Conservation (phyloP, 1,140 invertebrate genomes). For the Metaphire vulgaris region DNA sequence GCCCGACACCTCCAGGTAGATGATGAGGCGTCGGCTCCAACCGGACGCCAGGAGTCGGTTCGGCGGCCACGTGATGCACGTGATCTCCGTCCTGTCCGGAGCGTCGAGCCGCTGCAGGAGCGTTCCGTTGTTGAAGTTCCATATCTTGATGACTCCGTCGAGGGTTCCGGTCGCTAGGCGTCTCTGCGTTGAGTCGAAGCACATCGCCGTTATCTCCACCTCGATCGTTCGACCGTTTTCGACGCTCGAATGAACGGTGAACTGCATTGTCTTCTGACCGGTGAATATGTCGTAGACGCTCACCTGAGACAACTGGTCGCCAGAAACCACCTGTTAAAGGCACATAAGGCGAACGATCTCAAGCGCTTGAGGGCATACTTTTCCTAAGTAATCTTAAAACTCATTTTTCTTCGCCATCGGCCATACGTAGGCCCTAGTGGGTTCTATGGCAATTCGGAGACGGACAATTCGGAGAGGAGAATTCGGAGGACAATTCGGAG, state of each 20-base stretch:
- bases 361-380: neutral
- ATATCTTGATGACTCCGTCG: constrained; percentile 63
- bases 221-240: constrained; percentile 16
- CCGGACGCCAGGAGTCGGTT: constrained; percentile 16
- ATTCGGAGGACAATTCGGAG: too few relatives aligned
- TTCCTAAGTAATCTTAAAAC: neutral
- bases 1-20: constrained; percentile 7
- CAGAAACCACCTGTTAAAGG: constrained; percentile 18
- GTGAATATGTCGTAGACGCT: constrained; percentile 15
- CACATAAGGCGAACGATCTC: neutral
- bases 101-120: constrained; percentile 17
- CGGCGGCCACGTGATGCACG: constrained; percentile 8
- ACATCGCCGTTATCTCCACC: constrained; percentile 67
- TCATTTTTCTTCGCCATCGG: too few relatives aligned
- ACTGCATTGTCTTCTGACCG: constrained; percentile 23
- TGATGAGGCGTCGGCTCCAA: constrained; percentile 1
- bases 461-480: too few relatives aligned
- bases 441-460: too few relatives aligned
- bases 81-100: constrained; percentile 6
- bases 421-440: too few relatives aligned
- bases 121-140: constrained; percentile 67
- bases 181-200: constrained; percentile 63
- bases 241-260: constrained; percentile 15
- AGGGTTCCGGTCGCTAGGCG: constrained; percentile 62
- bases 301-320: constrained; percentile 10